Percentiles rank a stretch among this genome's conserved stretches.
Evolutionary conservation across 1,140 invertebrate species (phyloP).

Genomic region (Aphaenogaster rudis): DNA sequence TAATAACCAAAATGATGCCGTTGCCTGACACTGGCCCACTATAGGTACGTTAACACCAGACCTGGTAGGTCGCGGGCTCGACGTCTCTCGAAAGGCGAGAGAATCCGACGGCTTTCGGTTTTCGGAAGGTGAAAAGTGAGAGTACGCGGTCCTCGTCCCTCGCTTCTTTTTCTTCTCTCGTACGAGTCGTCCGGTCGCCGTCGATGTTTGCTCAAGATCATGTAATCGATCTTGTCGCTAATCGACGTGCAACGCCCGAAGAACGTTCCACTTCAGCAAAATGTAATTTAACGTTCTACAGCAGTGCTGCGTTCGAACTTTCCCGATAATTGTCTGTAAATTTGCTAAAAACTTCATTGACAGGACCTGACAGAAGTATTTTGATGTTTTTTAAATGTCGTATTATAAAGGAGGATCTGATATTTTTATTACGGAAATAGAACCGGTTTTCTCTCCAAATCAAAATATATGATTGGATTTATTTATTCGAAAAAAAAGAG

Average conservation of each 20-base stretch:
- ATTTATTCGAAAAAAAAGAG: not conserved
- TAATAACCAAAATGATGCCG: constrained; percentile 71
- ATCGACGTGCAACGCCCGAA: not conserved
- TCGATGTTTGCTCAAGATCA: constrained; percentile 25
- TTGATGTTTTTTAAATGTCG: not conserved
- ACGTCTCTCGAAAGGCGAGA: constrained; percentile 21
- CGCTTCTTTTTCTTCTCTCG: not conserved
- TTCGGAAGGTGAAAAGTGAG: constrained; percentile 75
- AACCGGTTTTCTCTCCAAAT: not conserved
- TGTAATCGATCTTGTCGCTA: constrained; percentile 34
- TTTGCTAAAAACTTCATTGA: not conserved
- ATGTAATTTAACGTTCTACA: not conserved
- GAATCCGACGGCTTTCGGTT: constrained; percentile 20
- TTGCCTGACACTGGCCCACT: constrained; percentile 83
- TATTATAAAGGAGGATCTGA: not conserved
- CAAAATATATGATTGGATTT: not conserved
- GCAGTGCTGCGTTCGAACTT: constrained; percentile 8
- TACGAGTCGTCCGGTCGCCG: not conserved
- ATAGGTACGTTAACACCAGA: constrained; percentile 79
- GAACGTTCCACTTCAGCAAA: not conserved
- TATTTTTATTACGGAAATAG: not conserved
- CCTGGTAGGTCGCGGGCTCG: constrained; percentile 61
- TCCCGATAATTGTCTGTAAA: not conserved
- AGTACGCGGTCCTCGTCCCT: constrained; percentile 49
- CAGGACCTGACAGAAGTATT: not conserved